These are phyloP conservation scores for Nemapogon koenigi DNA, from an alignment of 2,888 invertebrate genomes.

Conservation along the genomic window DNA sequence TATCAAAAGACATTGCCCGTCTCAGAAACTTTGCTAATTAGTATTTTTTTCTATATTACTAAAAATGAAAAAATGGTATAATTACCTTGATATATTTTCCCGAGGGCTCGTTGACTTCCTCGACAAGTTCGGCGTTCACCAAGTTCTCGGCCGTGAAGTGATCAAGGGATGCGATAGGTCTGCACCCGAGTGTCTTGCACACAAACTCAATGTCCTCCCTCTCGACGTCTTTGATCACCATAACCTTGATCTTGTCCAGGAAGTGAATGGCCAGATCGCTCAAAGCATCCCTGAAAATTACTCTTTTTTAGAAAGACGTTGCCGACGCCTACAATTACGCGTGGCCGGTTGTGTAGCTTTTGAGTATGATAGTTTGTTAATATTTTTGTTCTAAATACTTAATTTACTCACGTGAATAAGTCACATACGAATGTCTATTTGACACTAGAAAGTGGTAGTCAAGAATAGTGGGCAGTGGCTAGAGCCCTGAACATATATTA, in stretches of 20 bases:
- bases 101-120: slow-evolving; percentile 88
- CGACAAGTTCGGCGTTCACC: slow-evolving; percentile 90
- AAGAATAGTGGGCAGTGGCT: too few relatives aligned
- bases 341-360: not conserved
- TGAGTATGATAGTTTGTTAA: too few relatives aligned
- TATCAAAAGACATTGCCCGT: too few relatives aligned
- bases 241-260: slow-evolving; percentile 97
- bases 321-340: not conserved
- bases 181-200: slow-evolving; percentile 91
- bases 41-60: too few relatives aligned
- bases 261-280: slow-evolving; percentile 98
- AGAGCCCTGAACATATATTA: too few relatives aligned
- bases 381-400: too few relatives aligned
- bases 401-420: too few relatives aligned
- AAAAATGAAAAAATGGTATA: not conserved
- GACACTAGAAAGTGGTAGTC: too few relatives aligned
- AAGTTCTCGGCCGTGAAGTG: slow-evolving; percentile 94
- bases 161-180: slow-evolving; percentile 98
- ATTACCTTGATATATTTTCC: slow-evolving; percentile 88
- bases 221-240: slow-evolving; percentile 98
- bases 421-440: too few relatives aligned
- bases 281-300: slow-evolving; percentile 91
- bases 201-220: slow-evolving; percentile 98
- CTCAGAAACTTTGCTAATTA: too few relatives aligned
- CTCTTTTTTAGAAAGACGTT: slow-evolving; percentile 13